Percentiles rank a stretch among this genome's conserved stretches.
phyloP scores from a whole-genome alignment of 2,888 invertebrate species.

The Venustoraphidia nigricollis region DNA sequence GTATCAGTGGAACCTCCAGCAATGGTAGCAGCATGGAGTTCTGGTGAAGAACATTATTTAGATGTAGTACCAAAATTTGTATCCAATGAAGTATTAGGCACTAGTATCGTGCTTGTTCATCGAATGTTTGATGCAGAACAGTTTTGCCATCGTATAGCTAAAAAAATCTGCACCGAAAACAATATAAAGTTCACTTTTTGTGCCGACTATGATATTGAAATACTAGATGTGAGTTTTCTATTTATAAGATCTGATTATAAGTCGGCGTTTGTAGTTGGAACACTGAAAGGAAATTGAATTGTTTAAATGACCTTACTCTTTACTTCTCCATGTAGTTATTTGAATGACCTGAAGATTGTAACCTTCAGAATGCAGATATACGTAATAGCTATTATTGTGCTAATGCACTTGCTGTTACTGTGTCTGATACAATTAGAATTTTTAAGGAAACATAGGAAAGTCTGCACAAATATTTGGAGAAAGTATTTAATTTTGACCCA shows the following conservation, averaged over 20 bases:
- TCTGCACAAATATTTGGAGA: too few species aligned
- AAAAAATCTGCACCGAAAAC: slow-evolving; percentile 25
- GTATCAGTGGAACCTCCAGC: slow-evolving; percentile 28
- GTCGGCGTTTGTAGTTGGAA: too few species aligned
- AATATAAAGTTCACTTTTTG: slow-evolving; percentile 26
- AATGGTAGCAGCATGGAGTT: slow-evolving; percentile 24
- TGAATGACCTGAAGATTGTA: too few species aligned
- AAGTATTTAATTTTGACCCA: too few species aligned
- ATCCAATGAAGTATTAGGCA: slow-evolving; percentile 25
- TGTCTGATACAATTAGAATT: too few species aligned
- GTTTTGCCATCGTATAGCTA: slow-evolving; percentile 27
- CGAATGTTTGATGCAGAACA: slow-evolving; percentile 29
- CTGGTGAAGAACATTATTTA: slow-evolving; percentile 21
- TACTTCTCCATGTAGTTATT: too few species aligned
- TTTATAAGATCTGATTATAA: background rate
- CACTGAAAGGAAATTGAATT: too few species aligned
- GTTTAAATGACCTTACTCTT: too few species aligned
- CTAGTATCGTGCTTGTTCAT: slow-evolving; percentile 27
- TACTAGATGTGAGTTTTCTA: slow-evolving; percentile 23
- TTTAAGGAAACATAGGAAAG: too few species aligned
- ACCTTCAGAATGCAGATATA: too few species aligned
- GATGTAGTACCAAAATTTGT: slow-evolving; percentile 26
- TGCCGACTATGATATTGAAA: slow-evolving; percentile 28
- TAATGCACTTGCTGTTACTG: too few species aligned
- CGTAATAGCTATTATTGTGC: too few species aligned